Conservation (phyloP, 2,888 invertebrate species). For the Hypomecis atomaria region DNA sequence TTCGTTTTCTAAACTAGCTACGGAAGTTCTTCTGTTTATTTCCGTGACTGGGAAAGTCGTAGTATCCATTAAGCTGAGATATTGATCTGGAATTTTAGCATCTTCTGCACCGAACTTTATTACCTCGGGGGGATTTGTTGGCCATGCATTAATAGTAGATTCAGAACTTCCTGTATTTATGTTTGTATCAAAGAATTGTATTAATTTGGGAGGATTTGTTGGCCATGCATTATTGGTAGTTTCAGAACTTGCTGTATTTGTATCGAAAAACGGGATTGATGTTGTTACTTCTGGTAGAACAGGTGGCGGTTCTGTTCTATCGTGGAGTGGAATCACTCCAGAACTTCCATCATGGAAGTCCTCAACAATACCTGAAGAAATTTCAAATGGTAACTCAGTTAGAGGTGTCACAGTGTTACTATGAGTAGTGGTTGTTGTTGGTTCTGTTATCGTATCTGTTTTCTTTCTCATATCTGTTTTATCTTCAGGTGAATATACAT, state of each 20-base stretch:
- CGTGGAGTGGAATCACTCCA: constrained; percentile 66
- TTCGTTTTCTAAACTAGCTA: constrained; percentile 28
- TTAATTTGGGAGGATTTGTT: constrained; percentile 39
- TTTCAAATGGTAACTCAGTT: constrained; percentile 54
- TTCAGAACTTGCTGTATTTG: constrained; percentile 49
- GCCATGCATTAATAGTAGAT: constrained; percentile 43
- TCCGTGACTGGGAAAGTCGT: constrained; percentile 34
- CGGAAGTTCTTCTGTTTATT: constrained; percentile 43
- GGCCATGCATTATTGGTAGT: constrained; percentile 45
- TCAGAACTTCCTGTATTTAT: constrained; percentile 50
- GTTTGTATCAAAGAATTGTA: constrained; percentile 49
- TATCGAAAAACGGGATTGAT: constrained; percentile 53
- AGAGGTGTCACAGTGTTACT: constrained; percentile 47
- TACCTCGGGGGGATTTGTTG: constrained; percentile 62
- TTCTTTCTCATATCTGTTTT: constrained; percentile 39
- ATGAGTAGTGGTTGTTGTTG: constrained; percentile 43
- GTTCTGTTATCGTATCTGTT: constrained; percentile 34
- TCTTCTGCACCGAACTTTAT: constrained; percentile 73
- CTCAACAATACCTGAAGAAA: constrained; percentile 67
- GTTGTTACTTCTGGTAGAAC: constrained; percentile 49
- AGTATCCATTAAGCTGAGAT: constrained; percentile 47
- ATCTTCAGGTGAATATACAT: constrained; percentile 80
- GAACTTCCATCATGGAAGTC: constrained; percentile 76
- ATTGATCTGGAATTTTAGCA: constrained; percentile 71
- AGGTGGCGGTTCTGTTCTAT: constrained; percentile 41